These are phyloP conservation scores for Platycnemis pennipes DNA, from an alignment of 2,888 invertebrate genomes.

Conservation along the genomic window DNA sequence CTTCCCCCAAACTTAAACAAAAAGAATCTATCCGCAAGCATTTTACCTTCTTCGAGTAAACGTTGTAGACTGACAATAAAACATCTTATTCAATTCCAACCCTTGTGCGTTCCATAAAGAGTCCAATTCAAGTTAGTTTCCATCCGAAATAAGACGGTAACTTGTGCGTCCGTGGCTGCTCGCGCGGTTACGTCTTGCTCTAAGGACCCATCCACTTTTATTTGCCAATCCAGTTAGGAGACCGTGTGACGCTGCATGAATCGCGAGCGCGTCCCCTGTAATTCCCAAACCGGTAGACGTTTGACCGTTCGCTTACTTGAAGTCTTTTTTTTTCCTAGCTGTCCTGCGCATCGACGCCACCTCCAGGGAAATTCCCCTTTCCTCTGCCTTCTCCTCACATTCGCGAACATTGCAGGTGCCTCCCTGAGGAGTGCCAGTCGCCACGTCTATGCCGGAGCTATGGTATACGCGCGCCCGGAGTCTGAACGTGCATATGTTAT, in stretches of 20 bases:
- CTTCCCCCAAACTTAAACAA: too few relatives aligned
- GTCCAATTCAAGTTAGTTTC: background rate
- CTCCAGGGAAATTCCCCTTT: constrained; percentile 13
- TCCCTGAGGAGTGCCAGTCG: constrained; percentile 12
- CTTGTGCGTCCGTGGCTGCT: background rate
- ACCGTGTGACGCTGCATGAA: background rate
- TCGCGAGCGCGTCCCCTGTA: background rate
- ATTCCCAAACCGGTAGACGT: background rate
- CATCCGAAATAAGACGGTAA: background rate
- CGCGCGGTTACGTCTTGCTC: background rate
- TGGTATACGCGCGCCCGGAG: background rate
- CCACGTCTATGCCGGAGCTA: background rate
- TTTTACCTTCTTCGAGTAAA: too few relatives aligned
- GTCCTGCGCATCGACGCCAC: background rate
- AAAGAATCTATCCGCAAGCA: too few relatives aligned
- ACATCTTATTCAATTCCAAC: background rate
- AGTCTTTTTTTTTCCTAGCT: background rate
- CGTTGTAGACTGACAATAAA: too few relatives aligned
- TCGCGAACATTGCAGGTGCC: background rate
- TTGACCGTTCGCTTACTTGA: background rate
- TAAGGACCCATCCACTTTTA: background rate
- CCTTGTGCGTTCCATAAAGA: background rate
- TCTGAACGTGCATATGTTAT: background rate
- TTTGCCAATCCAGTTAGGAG: constrained; percentile 15
- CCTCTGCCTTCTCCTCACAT: background rate